phyloP scores from a whole-genome alignment of 1,140 invertebrate genomes.

The Homalodisca vitripennis region DNA sequence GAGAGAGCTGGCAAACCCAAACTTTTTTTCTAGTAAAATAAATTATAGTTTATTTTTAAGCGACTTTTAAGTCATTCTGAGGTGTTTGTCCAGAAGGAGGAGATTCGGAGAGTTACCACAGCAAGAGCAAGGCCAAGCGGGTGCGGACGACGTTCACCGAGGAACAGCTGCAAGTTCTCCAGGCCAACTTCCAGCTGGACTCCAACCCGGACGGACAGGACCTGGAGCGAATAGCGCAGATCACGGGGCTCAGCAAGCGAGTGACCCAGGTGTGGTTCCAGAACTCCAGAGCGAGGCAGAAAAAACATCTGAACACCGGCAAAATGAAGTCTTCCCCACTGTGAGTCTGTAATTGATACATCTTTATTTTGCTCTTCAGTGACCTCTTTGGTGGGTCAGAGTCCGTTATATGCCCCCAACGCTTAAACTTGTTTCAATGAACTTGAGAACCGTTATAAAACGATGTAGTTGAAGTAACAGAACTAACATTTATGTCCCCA shows the following conservation, averaged over 20 bases:
- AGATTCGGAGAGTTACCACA: conserved; percentile 77
- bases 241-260: conserved; percentile 94
- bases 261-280: conserved; percentile 99
- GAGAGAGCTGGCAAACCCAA: too few relatives aligned
- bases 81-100: conserved; percentile 84
- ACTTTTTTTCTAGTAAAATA: too few relatives aligned
- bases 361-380: too few relatives aligned
- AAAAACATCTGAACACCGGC: conserved; percentile 87
- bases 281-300: conserved; percentile 96
- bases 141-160: conserved; percentile 98
- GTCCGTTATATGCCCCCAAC: too few relatives aligned
- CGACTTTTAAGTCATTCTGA: too few relatives aligned
- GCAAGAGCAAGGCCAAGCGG: conserved; percentile 93
- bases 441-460: too few relatives aligned
- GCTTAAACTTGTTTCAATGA: too few relatives aligned
- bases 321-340: conserved; percentile 63
- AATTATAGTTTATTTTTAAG: too few relatives aligned
- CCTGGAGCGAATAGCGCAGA: conserved; percentile 94
- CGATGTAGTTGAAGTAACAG: too few relatives aligned
- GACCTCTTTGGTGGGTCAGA: too few relatives aligned
- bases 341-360: too few relatives aligned
- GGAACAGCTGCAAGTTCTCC: conserved; percentile 94
- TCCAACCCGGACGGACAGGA: conserved; percentile 99
- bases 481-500: too few relatives aligned
- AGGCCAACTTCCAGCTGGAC: conserved; percentile 97